Conservation (phyloP, 30 jellyfish, hydroid and myxozoan genomes). For the Turritopsis dohrnii region DNA sequence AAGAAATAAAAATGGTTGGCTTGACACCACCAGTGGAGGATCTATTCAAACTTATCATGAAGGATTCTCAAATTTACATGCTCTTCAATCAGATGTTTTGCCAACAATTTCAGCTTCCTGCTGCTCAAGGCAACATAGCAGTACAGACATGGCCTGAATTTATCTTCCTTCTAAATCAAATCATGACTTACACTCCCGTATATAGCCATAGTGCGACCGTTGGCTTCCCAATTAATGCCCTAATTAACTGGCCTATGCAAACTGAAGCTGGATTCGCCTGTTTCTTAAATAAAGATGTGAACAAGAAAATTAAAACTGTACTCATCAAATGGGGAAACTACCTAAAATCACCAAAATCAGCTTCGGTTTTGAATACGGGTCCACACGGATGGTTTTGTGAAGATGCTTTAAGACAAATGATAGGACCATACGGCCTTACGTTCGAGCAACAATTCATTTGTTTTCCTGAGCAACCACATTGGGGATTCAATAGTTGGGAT, state of each 20-base stretch:
- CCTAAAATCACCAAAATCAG: not conserved
- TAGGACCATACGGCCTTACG: not conserved
- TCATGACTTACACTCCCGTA: slow-evolving; percentile 5
- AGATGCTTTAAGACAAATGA: not conserved
- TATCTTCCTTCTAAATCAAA: not conserved
- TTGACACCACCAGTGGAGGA: not conserved
- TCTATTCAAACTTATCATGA: not conserved
- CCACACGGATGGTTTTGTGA: not conserved
- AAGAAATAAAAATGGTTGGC: not conserved
- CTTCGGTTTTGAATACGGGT: not conserved
- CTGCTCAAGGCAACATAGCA: not conserved
- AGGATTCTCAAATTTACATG: not conserved
- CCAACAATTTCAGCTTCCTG: not conserved
- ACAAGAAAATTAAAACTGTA: not conserved
- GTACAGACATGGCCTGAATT: not conserved
- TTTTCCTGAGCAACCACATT: not conserved
- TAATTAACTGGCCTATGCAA: not conserved
- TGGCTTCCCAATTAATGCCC: slow-evolving; percentile 1
- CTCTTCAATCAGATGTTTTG: slow-evolving; percentile 5
- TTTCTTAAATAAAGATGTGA: not conserved
- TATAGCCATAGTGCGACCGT: not conserved
- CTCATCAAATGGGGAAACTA: not conserved
- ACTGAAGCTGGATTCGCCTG: slow-evolving; percentile 10
- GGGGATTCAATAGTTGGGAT: slow-evolving; percentile 13
- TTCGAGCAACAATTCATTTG: not conserved